Base-by-base conservation (phyloP, 2,888 invertebrate genomes). In the Brachypalpus laphriformis region DNA sequence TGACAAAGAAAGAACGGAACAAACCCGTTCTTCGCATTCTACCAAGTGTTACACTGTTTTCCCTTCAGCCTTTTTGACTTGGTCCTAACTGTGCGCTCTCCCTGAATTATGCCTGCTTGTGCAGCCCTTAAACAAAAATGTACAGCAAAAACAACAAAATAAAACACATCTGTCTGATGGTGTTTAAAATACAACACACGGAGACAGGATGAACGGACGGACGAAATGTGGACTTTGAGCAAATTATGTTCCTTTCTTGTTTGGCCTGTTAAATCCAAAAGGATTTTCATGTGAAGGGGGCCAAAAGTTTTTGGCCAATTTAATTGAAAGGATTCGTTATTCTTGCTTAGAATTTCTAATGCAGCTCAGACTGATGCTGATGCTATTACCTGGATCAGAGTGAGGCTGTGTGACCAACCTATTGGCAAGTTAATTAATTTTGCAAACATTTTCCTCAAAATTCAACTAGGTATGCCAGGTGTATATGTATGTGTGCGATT, bases 321-420 rank as follows among this genome's bases (percentile, higher is more conserved):
- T 72, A 80, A 71, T 80, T 80, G 80, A 80, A 80, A 80, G 80
- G 65, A 72, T 72, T 80, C 72, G 80, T 80, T 72, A 59, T 72
- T 80, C 72, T 80, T 80, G 72, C 80, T 80, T 80, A 59, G 80
- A 80, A 72, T 80, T 65, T 65, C 80, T 80, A 72, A 80, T 80
- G 66, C 63, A 80, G 14, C 49, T 66, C 65, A 63, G 63, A 34
- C 51, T 54, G 49, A 45, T 70, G 70, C 51, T 70, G 51, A 59
- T 51, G 78, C n/a, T 70, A 65, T 72, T 80, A 80, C 80, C 80
- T 80, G 71, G 25, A 8, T 9, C 25, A 51, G 42, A 45, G 47
- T 20, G 65, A 34, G 70, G 31, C 42, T 56, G 47, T 71, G 49
- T 66, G 71, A 59, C 80, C 49, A 72, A 72, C 72, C 57, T 65